Evolutionary conservation across 2,113 vertebrate species (phyloP), one percentile per base, ranked within the genome.

Genomic region (Lepus europaeus): DNA sequence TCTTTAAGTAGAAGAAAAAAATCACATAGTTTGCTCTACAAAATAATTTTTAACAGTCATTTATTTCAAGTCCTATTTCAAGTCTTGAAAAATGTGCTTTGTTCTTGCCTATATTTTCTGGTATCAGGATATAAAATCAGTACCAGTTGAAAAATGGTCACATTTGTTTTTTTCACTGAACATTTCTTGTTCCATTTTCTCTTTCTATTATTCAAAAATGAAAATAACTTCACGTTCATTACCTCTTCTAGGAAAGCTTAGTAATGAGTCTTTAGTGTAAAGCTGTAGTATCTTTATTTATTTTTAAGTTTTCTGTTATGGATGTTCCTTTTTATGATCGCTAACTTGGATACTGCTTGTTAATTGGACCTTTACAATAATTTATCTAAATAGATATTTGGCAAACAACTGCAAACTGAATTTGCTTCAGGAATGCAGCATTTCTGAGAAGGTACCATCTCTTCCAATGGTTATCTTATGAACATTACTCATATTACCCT

Each of bases 371-470:
- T 77, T 94, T 92, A 87, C 2, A n/a, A 16, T 39, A 49, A 22
- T 81, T 90, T 78, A 78, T 85, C 17, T 61, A 95, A 93, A 96
- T 84, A 82, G 31, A 49, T 86, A 70, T 14, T 69, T 89, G 36
- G 49, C 39, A 80, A 69, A 69, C 11, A 76, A 84, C 49, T 23
- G 5, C 5, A 56, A 74, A 83, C 70, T 53, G 23, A 87, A 51
- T 9, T 93, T 94, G 36, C 36, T 87, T 45, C 9, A 70, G 7
- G 13, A 89, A 70, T 12, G 3, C 9, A 27, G 14, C 33, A 72
- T 80, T 83, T 94, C 45, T 77, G 53, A 90, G 90, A 84, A 83
- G 87, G 20, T 61, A 20, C 6, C 12, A 25, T 25, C 2, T 84
- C 36, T 81, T 95, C 11, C 19, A 89, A 73, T 39, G 29, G 11